These are phyloP conservation scores for Henricia sp. DNA, from an alignment of 53 echinoderm and acorn worm species.

Conservation along the genomic window DNA sequence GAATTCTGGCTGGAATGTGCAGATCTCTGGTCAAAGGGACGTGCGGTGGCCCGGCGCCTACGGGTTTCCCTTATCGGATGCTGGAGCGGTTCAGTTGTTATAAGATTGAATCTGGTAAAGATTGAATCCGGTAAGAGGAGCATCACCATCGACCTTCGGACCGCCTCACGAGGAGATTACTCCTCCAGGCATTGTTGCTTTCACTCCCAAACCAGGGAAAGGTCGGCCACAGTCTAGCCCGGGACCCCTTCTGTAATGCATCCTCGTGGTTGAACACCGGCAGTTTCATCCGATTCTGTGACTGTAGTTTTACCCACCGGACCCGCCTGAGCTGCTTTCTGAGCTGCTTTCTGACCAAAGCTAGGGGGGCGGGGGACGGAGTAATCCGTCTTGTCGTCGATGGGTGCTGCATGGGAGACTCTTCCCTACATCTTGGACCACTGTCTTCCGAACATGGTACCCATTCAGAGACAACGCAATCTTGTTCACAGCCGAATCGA, in stretches of 20 bases:
- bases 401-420: conserved; percentile 9
- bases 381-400: conserved; percentile 9
- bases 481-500: not conserved
- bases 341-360: conserved; percentile 16
- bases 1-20: no score
- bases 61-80: not conserved
- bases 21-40: conserved; percentile 8
- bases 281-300: conserved; percentile 32
- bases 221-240: not conserved
- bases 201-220: conserved; percentile 19
- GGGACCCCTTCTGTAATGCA: not conserved
- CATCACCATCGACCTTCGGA: not conserved
- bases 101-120: no score
- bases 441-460: conserved; percentile 31
- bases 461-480: conserved; percentile 7
- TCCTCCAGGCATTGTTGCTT: not conserved
- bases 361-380: not conserved
- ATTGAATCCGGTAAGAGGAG: not conserved
- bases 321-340: conserved; percentile 19
- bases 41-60: conserved; percentile 9
- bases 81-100: not conserved
- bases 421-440: conserved; percentile 27
- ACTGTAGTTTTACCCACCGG: conserved; percentile 23
- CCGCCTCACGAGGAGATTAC: not conserved
- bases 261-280: conserved; percentile 17